phyloP scores from a whole-genome alignment of 2,888 invertebrate species.

The Spisula subtruncata region DNA sequence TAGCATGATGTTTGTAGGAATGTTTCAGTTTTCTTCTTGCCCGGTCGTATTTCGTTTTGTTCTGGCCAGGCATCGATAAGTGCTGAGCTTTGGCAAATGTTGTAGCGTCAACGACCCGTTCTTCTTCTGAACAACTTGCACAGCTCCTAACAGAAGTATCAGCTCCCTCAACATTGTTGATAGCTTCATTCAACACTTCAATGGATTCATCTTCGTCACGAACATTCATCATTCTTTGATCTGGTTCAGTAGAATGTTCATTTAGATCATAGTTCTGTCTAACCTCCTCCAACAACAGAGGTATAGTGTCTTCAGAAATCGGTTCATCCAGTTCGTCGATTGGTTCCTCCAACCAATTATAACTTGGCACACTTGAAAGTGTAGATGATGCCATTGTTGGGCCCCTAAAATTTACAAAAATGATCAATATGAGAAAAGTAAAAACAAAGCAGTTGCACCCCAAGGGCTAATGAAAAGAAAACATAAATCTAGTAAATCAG shows the following conservation, averaged over 20 bases:
- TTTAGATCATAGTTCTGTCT: background rate
- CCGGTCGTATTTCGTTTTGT: background rate
- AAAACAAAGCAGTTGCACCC: too few species aligned
- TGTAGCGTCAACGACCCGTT: slow-evolving; percentile 21
- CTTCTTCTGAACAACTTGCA: slow-evolving; percentile 37
- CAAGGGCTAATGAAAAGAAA: too few species aligned
- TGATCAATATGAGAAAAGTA: too few species aligned
- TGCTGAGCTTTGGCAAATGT: slow-evolving; percentile 43
- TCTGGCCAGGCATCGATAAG: slow-evolving; percentile 37
- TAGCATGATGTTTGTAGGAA: slow-evolving; percentile 48
- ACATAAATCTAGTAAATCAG: too few species aligned
- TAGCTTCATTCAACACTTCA: slow-evolving; percentile 11
- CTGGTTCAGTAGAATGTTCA: background rate
- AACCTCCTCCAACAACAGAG: slow-evolving; percentile 12
- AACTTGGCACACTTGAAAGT: background rate
- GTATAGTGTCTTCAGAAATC: background rate
- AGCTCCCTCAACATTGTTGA: background rate
- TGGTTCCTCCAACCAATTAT: background rate
- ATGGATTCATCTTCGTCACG: background rate
- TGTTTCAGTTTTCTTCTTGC: background rate
- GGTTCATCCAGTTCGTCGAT: slow-evolving; percentile 21
- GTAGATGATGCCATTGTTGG: background rate
- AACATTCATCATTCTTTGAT: background rate
- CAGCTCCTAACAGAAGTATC: slow-evolving; percentile 27
- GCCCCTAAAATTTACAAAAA: too few species aligned